phyloP scores from a whole-genome alignment of 1,140 invertebrate species.

The Daktulosphaira vitifoliae region DNA sequence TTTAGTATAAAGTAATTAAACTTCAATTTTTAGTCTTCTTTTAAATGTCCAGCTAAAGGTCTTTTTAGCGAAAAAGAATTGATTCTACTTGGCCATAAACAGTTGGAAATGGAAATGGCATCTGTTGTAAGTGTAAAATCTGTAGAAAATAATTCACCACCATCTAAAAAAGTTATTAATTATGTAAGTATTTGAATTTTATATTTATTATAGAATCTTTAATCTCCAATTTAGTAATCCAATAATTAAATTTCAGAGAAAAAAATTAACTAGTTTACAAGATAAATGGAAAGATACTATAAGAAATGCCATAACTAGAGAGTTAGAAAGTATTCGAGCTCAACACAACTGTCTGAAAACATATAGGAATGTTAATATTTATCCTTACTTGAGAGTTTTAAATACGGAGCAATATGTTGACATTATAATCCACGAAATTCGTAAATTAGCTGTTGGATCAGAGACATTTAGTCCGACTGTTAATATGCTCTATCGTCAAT shows the following conservation, averaged over 20 bases:
- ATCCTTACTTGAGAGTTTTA: constrained; percentile 65
- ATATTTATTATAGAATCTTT: background rate
- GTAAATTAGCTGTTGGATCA: constrained; percentile 60
- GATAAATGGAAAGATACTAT: constrained; percentile 56
- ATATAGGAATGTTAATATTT: constrained; percentile 51
- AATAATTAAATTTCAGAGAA: constrained; percentile 44
- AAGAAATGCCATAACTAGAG: constrained; percentile 53
- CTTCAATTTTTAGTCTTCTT: constrained; percentile 40
- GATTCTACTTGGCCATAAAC: constrained; percentile 49
- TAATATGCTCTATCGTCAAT: constrained; percentile 52
- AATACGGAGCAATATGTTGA: constrained; percentile 57
- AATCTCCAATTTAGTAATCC: background rate
- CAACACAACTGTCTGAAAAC: constrained; percentile 45
- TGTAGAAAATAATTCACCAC: constrained; percentile 49
- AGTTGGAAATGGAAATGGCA: constrained; percentile 58
- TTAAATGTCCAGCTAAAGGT: constrained; percentile 46
- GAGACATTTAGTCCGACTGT: constrained; percentile 68
- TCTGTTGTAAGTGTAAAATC: constrained; percentile 57
- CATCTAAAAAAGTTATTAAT: constrained; percentile 39
- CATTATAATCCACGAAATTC: constrained; percentile 55
- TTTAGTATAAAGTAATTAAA: no score
- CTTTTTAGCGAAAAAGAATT: constrained; percentile 51
- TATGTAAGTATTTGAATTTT: constrained; percentile 38
- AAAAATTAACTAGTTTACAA: constrained; percentile 53
- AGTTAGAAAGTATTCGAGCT: constrained; percentile 53